Evolutionary conservation across 2,888 invertebrate species (phyloP).

Genomic region (Hyposoter didymator): DNA sequence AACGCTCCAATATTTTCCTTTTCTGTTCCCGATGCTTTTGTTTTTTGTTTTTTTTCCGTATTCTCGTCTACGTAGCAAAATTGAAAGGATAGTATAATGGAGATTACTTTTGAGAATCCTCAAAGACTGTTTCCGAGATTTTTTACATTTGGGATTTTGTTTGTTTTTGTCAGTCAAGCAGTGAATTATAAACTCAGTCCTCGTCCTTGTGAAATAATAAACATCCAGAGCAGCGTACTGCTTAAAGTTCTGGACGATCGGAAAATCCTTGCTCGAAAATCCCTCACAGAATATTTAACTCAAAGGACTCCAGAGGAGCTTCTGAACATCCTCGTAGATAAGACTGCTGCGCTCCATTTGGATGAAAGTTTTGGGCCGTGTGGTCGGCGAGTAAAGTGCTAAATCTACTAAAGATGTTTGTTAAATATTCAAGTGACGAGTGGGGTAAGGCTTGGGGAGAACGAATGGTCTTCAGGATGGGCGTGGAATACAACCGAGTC

Average conservation of each 20-base stretch:
- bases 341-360: background rate
- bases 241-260: background rate
- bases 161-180: no score
- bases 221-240: background rate
- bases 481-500: conserved; percentile 28
- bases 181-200: background rate
- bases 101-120: background rate
- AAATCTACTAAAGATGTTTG: conserved; percentile 73
- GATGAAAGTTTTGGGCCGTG: conserved; percentile 9
- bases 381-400: conserved; percentile 61
- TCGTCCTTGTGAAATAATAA: background rate
- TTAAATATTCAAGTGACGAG: conserved; percentile 74
- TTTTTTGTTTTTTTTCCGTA: background rate
- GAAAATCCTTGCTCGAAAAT: background rate
- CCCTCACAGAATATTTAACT: conserved; percentile 6
- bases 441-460: conserved; percentile 13
- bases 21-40: background rate
- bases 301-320: background rate
- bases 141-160: background rate
- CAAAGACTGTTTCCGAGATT: background rate
- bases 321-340: background rate
- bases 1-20: background rate
- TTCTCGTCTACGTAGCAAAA: background rate
- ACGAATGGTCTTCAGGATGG: conserved; percentile 21
- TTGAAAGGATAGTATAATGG: background rate